phyloP scores from a whole-genome alignment of 2,113 vertebrate genomes.

The Shinisaurus crocodilurus region DNA sequence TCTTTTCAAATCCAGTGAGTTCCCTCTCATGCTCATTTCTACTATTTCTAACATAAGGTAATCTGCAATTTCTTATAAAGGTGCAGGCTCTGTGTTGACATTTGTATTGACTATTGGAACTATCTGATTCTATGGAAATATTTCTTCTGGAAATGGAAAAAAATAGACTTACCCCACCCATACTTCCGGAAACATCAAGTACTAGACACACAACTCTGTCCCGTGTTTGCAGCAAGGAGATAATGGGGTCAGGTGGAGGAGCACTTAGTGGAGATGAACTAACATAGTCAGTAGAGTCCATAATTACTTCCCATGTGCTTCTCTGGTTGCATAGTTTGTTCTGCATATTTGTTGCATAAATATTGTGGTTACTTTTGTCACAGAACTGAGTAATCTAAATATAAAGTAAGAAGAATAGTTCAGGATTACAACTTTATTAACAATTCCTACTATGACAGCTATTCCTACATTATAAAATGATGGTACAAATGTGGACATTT shows the following conservation, averaged over 20 bases:
- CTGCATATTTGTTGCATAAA: conserved; percentile 76
- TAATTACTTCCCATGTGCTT: conserved; percentile 76
- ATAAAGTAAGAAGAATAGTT: neutral
- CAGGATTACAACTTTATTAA: neutral
- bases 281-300: conserved; percentile 69
- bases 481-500: neutral
- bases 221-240: conserved; percentile 66
- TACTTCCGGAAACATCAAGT: conserved; percentile 79
- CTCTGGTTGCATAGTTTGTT: conserved; percentile 75
- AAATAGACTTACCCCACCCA: conserved; percentile 50
- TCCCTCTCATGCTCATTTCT: no score
- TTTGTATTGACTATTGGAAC: neutral
- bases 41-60: neutral
- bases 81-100: neutral
- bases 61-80: neutral
- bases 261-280: conserved; percentile 17
- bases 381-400: conserved; percentile 77
- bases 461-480: neutral
- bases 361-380: conserved; percentile 69
- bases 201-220: conserved; percentile 70
- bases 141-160: neutral
- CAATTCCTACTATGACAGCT: neutral
- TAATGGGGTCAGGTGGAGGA: conserved; percentile 37
- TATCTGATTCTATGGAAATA: neutral
- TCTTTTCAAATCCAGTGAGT: no score